Evolutionary conservation across 2,888 invertebrate species (phyloP).

Genomic region (Cephus spinipes): DNA sequence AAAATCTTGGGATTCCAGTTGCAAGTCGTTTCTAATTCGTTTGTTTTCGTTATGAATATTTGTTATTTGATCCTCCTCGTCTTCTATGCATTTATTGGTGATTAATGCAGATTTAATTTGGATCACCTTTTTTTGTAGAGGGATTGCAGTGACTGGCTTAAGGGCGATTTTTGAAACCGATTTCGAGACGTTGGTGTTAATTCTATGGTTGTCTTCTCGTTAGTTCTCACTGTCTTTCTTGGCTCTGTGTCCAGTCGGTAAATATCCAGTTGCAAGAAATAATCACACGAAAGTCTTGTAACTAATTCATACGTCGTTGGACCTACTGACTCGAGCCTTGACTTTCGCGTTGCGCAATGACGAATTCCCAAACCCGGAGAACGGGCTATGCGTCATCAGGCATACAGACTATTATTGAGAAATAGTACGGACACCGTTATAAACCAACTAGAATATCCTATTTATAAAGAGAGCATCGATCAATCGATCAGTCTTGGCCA

Average conservation of each 20-base stretch:
- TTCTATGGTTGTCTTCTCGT: neutral
- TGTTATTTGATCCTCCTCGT: neutral
- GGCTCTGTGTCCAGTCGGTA: neutral
- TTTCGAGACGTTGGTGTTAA: too few relatives aligned
- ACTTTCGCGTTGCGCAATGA: constrained; percentile 35
- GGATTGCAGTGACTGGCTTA: too few relatives aligned
- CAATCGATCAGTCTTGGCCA: neutral
- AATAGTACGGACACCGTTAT: neutral
- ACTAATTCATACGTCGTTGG: neutral
- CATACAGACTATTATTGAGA: constrained; percentile 14
- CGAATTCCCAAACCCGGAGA: constrained; percentile 32
- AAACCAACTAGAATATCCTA: neutral
- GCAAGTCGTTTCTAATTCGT: neutral
- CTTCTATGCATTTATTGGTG: neutral
- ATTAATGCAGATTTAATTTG: neutral
- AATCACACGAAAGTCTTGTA: neutral
- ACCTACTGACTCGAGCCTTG: constrained; percentile 26
- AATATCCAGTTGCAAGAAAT: neutral
- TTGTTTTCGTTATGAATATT: neutral
- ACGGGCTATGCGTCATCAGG: constrained; percentile 31
- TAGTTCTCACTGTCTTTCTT: neutral
- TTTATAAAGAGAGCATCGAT: neutral
- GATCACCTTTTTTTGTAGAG: neutral
- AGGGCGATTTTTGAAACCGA: too few relatives aligned
- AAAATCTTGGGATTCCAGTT: neutral